Percentiles rank a stretch among this genome's conserved stretches.
These are phyloP conservation scores for Artemisiospiza belli DNA, from an alignment of 2,113 vertebrate genomes.

Conservation along the genomic window DNA sequence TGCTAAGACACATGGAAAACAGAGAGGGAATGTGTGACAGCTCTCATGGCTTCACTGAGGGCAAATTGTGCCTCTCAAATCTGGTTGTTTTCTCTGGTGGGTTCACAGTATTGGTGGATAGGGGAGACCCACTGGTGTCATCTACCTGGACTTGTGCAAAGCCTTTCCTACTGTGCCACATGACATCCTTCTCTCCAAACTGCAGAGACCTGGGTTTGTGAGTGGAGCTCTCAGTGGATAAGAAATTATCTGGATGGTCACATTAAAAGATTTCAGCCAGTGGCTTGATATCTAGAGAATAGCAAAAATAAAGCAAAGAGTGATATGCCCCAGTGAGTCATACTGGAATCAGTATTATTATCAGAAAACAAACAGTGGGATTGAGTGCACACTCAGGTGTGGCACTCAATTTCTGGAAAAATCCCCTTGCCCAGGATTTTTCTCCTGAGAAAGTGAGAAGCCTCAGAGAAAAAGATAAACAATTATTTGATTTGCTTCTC, in stretches of 20 bases:
- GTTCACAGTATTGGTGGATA: background rate
- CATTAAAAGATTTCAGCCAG: background rate
- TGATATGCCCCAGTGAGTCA: accelerated
- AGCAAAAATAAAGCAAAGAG: background rate
- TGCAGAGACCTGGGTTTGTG: background rate
- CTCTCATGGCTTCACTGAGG: background rate
- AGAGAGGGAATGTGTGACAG: background rate
- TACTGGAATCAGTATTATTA: accelerated
- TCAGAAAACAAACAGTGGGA: accelerated
- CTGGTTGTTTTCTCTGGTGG: accelerated
- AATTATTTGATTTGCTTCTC: too few relatives aligned
- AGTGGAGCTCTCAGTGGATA: too few relatives aligned
- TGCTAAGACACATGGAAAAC: background rate
- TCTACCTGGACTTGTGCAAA: background rate
- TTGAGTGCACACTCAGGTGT: background rate
- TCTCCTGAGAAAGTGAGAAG: too few relatives aligned
- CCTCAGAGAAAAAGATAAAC: too few relatives aligned
- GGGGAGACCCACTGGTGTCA: accelerated
- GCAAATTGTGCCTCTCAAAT: background rate
- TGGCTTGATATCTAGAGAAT: accelerated
- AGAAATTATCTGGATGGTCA: background rate
- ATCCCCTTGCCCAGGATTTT: too few relatives aligned
- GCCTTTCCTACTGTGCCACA: background rate
- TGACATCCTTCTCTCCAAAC: background rate
- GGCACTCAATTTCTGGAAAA: too few relatives aligned